phyloP scores from a whole-genome alignment of 92 coral and sea anemone species.

The Galaxea fascicularis region DNA sequence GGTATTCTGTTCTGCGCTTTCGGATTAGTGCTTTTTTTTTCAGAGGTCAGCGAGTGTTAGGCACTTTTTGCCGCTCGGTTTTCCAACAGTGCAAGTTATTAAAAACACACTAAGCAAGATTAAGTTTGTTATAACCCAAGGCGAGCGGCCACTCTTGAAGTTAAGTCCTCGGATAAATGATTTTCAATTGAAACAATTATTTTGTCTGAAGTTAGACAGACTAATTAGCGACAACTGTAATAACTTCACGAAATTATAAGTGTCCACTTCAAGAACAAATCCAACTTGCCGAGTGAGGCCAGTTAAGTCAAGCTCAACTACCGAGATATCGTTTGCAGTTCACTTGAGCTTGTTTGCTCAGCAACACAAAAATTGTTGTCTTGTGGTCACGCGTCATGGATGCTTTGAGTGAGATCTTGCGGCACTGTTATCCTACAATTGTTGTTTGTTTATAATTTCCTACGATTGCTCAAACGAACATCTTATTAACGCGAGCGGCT shows the following conservation, averaged over 20 bases:
- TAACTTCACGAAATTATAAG: constrained; percentile 21
- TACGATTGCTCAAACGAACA: constrained; percentile 65
- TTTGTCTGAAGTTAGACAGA: constrained; percentile 47
- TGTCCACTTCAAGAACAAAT: constrained; percentile 25
- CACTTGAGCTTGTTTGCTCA: constrained; percentile 18
- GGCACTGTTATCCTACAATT: constrained; percentile 31
- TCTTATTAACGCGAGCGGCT: constrained; percentile 82
- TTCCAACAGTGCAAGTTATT: constrained; percentile 36
- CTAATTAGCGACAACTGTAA: constrained; percentile 49
- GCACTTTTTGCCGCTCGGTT: not conserved
- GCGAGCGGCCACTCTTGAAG: constrained; percentile 60
- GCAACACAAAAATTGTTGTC: not conserved
- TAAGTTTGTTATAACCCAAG: constrained; percentile 39
- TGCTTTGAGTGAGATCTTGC: constrained; percentile 8
- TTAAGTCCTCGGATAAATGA: constrained; percentile 32
- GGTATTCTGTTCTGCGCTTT: too few relatives aligned
- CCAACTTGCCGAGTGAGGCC: constrained; percentile 9
- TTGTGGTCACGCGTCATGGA: constrained; percentile 23
- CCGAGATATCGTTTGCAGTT: not conserved
- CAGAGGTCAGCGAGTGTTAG: not conserved
- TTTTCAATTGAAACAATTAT: constrained; percentile 49
- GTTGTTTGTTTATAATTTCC: constrained; percentile 84
- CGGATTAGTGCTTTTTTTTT: not conserved
- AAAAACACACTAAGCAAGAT: constrained; percentile 29
- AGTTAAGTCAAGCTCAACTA: not conserved